Conservation (phyloP, 2,888 invertebrate genomes). For the Saturnia japonica region DNA sequence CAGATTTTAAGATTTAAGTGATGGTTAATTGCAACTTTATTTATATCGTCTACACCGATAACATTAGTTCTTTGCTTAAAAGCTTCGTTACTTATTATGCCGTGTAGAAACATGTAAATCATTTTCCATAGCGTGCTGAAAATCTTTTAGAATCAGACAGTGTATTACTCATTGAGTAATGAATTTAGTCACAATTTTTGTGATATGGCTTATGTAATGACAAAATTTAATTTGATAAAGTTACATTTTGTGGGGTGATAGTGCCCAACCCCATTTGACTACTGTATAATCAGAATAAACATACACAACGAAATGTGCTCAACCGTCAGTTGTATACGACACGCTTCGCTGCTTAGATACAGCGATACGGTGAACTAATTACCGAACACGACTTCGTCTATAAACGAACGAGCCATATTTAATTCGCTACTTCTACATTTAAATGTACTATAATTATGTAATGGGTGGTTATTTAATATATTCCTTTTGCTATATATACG, state of each 20-base stretch:
- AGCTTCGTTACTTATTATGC: not conserved
- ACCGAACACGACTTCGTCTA: slow-evolving; percentile 66
- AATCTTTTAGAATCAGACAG: not conserved
- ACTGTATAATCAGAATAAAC: slow-evolving; percentile 23
- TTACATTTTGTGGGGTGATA: slow-evolving; percentile 10
- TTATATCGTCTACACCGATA: not conserved
- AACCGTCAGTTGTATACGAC: slow-evolving; percentile 69
- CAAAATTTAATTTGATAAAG: not conserved
- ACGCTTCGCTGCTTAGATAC: slow-evolving; percentile 70
- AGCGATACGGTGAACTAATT: slow-evolving; percentile 60
- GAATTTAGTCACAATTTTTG: not conserved
- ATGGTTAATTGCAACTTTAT: not conserved
- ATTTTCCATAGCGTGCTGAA: not conserved
- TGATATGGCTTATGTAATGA: not conserved
- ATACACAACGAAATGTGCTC: slow-evolving; percentile 69
- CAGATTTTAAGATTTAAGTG: not conserved
- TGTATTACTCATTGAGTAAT: not conserved
- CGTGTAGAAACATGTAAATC: not conserved
- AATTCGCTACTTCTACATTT: not conserved
- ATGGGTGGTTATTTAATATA: not conserved
- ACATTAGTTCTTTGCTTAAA: not conserved
- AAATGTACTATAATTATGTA: not conserved
- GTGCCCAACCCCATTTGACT: not conserved
- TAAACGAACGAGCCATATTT: slow-evolving; percentile 37
- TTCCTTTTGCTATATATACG: not conserved